Evolutionary conservation across 2,797 vertebrate genomes (phyloP), one percentile per base, ranked within the genome.

Genomic region (Gorsachius magnificus): DNA sequence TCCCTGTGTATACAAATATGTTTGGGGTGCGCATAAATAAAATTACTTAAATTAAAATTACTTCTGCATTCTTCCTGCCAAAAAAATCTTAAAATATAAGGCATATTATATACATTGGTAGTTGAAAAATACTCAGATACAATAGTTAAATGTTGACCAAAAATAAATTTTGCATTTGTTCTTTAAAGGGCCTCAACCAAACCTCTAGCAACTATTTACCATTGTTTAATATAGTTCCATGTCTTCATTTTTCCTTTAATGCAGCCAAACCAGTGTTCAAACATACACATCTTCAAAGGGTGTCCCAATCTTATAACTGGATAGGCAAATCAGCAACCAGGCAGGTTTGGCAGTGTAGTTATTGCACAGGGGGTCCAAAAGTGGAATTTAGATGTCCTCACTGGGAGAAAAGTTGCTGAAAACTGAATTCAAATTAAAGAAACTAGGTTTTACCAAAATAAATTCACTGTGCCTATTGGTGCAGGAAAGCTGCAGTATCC

Each of bases 1-100:
- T 95, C 87, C 18, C 53, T 83, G 28, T 43, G 51, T 86, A 96
- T 64, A 91, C 70, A 93, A 91, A 87, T 90, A 92, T 65, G n/a
- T 83, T 88, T 72, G 43, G 43, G 50, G 58, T 76, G 38, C 2
- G 3, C 41, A 87, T 61, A 93, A 91, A 89, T 92, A 94, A 92
- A 92, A 87, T 78, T 33, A 83, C 57, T 89, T 68, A 71, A 61
- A 95, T 85, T 79, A 68, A 93, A 92, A 89, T 92, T 54, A 69
- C 65, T 71, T 83, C 29, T 91, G 24, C 46, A 78, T 81, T 87
- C 33, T 87, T 91, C 14, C 57, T 89, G 75, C 24, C 7, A 69
- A 74, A 68, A 48, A 43, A 38, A 36, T 19, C 36, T 13, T 63
- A 28, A 78, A 58, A 53, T 63, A 50, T 7, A 57, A 87, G 31